Conservation (phyloP, 2,113 vertebrate species). For the Heliornis fulica region DNA sequence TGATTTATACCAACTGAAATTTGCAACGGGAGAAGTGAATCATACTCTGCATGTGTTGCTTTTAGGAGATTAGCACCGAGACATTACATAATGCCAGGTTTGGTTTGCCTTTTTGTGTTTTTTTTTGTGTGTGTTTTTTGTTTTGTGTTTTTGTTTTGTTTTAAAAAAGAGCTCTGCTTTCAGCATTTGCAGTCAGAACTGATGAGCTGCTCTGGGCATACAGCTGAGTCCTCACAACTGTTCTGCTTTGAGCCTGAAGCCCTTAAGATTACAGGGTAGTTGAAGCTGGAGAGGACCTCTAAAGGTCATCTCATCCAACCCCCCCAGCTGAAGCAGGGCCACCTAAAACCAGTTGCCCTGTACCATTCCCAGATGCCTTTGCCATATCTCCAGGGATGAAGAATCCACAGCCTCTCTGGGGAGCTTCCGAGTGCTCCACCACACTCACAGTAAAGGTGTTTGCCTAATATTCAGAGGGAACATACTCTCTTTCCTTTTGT, state of each 20-base stretch:
- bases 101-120: background rate
- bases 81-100: slow-evolving; percentile 38
- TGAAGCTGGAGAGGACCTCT: background rate
- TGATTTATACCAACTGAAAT: background rate
- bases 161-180: too few species aligned
- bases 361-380: background rate
- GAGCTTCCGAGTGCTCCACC: background rate
- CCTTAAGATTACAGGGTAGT: background rate
- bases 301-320: background rate
- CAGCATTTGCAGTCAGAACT: background rate
- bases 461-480: background rate
- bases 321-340: too few species aligned
- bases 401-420: background rate
- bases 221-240: background rate
- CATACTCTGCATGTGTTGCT: background rate
- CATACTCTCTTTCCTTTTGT: background rate
- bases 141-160: too few species aligned
- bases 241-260: background rate
- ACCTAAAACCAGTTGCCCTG: background rate
- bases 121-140: too few species aligned
- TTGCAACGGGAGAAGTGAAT: background rate
- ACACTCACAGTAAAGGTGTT: background rate
- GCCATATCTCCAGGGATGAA: background rate
- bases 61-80: background rate
- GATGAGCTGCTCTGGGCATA: background rate